A percentile compares a stretch with the other conserved stretches of the same genome.
These are phyloP conservation scores for Xanthorhoe designata DNA, from an alignment of 2,888 invertebrate species.

Conservation along the genomic window DNA sequence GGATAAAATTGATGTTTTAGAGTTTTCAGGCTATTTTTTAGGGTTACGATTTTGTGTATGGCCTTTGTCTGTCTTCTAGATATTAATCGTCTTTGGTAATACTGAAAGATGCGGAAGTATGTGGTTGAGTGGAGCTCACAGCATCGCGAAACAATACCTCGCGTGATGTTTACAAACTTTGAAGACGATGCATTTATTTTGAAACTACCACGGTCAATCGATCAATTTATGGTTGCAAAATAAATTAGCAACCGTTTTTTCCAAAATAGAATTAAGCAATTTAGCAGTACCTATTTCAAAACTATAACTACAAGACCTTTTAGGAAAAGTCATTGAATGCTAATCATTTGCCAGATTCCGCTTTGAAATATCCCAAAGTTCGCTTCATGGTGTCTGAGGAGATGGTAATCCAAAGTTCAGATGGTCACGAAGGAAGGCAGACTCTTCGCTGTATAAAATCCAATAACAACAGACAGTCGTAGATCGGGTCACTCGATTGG, in stretches of 20 bases:
- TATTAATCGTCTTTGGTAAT: too few relatives aligned
- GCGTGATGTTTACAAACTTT: slow-evolving; percentile 30
- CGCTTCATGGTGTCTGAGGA: slow-evolving; percentile 24
- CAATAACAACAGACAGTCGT: slow-evolving; percentile 57
- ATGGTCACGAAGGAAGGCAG: slow-evolving; percentile 45
- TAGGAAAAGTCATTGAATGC: slow-evolving; percentile 25
- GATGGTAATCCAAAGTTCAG: slow-evolving; percentile 47
- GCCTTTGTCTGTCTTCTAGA: too few relatives aligned
- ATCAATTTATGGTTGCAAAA: slow-evolving; percentile 41
- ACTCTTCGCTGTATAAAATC: slow-evolving; percentile 55
- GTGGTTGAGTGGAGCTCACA: slow-evolving; percentile 5
- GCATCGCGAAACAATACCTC: slow-evolving; percentile 30
- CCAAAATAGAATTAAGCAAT: slow-evolving; percentile 34
- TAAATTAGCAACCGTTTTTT: slow-evolving; percentile 32
- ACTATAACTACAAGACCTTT: slow-evolving; percentile 28
- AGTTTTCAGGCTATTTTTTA: too few relatives aligned
- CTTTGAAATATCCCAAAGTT: slow-evolving; percentile 28
- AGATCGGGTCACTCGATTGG: slow-evolving; percentile 78
- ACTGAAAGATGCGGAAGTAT: slow-evolving; percentile 1
- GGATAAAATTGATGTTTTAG: too few relatives aligned
- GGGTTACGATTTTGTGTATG: too few relatives aligned
- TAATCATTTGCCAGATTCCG: slow-evolving; percentile 23
- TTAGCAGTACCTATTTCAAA: slow-evolving; percentile 20
- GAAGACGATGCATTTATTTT: slow-evolving; percentile 36
- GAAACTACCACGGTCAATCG: slow-evolving; percentile 33